Evolutionary conservation across 2,888 invertebrate genomes (phyloP), one percentile per base, ranked within the genome.

Genomic region (Piscicola geometra): DNA sequence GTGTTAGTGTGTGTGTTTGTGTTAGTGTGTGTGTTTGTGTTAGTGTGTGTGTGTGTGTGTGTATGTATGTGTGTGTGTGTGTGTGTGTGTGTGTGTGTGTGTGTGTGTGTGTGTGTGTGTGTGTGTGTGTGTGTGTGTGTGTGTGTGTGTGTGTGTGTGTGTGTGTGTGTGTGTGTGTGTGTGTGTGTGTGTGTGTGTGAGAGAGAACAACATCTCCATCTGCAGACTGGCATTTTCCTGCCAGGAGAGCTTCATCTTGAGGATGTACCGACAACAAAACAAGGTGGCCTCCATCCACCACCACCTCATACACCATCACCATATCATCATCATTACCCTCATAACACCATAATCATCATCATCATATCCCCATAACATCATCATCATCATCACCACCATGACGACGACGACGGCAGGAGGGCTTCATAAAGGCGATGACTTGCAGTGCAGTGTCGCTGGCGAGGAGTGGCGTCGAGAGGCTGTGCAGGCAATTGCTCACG

Each of bases 401-500:
- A 71, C 71, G 15, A 41, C 41, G 9, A 41, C 52, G 66, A 35
- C 74, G 70, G 28, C 76, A 79, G 79, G 75, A 64, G 93, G 87
- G 87, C 1, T 86, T 99, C 84, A 91, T 99, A 32, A 99, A 99
- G 87, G 97, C 93, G 18, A 94, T 98, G 85, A 92, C 94, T 25
- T 91, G 90, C 83, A 92, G 91, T 81, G 92, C 94, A 12, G 90
- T 92, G 86, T 90, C 93, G 67, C 97, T 98, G 81, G 92, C 93
- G 41, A 89, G 91, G 82, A 95, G 96, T 0, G 95, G 94, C 85
- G 91, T 99, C 18, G 95, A 96, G 84, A 77, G 93, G 82, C 90
- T 96, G 0, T 96, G 99, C 94, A 90, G 93, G 83, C 91, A 92
- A 80, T 87, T 98, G 66, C 98, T 95, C 87, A 91, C 98, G 0